phyloP scores from a whole-genome alignment of 1,140 invertebrate species.

The Branchinecta lindahli region DNA sequence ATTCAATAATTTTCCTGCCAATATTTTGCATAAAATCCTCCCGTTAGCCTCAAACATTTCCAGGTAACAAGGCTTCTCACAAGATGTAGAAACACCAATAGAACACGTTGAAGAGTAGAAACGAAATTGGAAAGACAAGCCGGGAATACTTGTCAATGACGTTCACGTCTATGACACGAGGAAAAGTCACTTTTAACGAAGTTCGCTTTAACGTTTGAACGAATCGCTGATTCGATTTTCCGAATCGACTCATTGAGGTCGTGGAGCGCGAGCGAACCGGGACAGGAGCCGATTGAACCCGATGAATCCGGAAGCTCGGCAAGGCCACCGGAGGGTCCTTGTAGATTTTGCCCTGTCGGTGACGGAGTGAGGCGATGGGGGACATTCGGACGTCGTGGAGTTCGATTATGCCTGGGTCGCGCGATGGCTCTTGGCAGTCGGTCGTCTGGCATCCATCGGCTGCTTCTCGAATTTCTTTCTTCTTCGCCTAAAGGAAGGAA shows the following conservation, averaged over 20 bases:
- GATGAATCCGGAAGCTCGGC: constrained; percentile 58
- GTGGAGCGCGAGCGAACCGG: constrained; percentile 2
- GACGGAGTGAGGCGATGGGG: constrained; percentile 61
- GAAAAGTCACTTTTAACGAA: constrained; percentile 41
- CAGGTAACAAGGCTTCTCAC: neutral
- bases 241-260: constrained; percentile 13
- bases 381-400: constrained; percentile 63
- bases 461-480: constrained; percentile 16
- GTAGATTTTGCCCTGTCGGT: constrained; percentile 31
- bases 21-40: too few relatives aligned
- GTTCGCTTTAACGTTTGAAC: constrained; percentile 13
- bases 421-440: constrained; percentile 30
- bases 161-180: constrained; percentile 90
- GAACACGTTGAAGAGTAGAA: constrained; percentile 77
- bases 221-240: constrained; percentile 13
- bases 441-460: constrained; percentile 18
- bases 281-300: constrained; percentile 30
- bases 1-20: too few relatives aligned
- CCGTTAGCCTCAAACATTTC: too few relatives aligned
- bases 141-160: constrained; percentile 92
- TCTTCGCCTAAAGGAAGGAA: constrained; percentile 16
- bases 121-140: constrained; percentile 83
- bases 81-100: constrained; percentile 91
- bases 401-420: constrained; percentile 54
- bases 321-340: constrained; percentile 32